These are phyloP conservation scores for Psephotus haematonotus DNA, from an alignment of 2,113 vertebrate species.

Conservation along the genomic window DNA sequence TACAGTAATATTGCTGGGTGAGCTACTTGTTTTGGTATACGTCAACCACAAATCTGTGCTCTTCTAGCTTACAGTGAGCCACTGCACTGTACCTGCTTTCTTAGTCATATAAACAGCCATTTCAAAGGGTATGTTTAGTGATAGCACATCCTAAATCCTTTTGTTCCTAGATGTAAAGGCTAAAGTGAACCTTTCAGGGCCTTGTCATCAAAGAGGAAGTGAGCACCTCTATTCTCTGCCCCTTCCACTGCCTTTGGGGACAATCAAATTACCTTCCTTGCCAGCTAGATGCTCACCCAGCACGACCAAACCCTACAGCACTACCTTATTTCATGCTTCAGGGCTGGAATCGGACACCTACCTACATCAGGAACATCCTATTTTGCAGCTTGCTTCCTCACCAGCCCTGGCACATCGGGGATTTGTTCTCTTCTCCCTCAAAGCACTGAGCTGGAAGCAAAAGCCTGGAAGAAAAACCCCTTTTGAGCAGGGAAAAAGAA, in stretches of 20 bases:
- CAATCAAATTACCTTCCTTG: neutral
- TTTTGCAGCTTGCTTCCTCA: neutral
- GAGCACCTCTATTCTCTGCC: neutral
- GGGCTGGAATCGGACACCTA: neutral
- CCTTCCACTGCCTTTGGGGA: neutral
- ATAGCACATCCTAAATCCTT: neutral
- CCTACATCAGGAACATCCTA: neutral
- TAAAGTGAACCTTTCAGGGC: too few species aligned
- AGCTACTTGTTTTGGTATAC: neutral
- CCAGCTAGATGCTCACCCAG: rapidly evolving
- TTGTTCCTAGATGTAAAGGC: neutral
- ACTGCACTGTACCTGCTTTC: neutral
- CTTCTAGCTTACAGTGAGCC: neutral
- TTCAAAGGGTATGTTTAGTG: neutral
- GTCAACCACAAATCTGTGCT: neutral
- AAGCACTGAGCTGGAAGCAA: neutral
- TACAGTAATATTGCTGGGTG: neutral
- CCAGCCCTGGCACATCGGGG: neutral
- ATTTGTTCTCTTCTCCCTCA: neutral
- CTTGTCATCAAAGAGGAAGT: neutral
- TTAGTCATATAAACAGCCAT: neutral
- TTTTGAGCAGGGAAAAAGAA: neutral
- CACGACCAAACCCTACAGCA: neutral
- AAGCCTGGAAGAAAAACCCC: neutral
- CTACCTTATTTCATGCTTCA: neutral